Evolutionary conservation across 2,113 vertebrate genomes (phyloP).

Genomic region (Chloroceryle aenea): DNA sequence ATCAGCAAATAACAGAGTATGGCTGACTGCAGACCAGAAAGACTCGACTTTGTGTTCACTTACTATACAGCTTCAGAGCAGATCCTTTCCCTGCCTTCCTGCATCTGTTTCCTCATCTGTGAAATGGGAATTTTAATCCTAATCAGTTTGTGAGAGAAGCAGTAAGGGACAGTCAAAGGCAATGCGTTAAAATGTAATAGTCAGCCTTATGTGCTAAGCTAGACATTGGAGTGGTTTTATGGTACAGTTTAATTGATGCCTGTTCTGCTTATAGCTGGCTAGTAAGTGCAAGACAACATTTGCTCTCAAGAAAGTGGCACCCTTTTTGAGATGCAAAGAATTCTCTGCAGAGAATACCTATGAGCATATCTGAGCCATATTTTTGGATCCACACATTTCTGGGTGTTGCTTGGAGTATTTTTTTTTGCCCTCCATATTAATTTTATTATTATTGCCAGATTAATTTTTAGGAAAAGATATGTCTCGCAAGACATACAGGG

Average conservation of each 20-base stretch:
- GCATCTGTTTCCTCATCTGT: constrained; percentile 39
- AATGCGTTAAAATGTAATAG: neutral
- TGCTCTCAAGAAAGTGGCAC: neutral
- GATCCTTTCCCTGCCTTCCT: neutral
- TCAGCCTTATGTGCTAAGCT: neutral
- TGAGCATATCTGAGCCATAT: neutral
- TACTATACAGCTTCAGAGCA: neutral
- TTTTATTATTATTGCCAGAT: neutral
- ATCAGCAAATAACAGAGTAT: constrained; percentile 18
- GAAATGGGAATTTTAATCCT: constrained; percentile 52
- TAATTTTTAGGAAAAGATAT: neutral
- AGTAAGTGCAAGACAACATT: neutral
- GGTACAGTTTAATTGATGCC: neutral
- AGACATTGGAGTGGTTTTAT: neutral
- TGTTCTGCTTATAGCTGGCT: neutral
- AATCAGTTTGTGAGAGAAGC: neutral
- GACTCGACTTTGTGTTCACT: neutral
- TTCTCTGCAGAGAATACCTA: neutral
- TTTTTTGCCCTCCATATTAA: neutral
- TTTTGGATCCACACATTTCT: neutral
- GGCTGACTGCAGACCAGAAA: constrained; percentile 8
- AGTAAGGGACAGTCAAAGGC: neutral
- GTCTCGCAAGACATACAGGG: neutral
- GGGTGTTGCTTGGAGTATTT: rapidly evolving
- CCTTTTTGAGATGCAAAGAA: neutral